phyloP scores from a whole-genome alignment of 1,140 invertebrate genomes.

The Megalopta genalis region DNA sequence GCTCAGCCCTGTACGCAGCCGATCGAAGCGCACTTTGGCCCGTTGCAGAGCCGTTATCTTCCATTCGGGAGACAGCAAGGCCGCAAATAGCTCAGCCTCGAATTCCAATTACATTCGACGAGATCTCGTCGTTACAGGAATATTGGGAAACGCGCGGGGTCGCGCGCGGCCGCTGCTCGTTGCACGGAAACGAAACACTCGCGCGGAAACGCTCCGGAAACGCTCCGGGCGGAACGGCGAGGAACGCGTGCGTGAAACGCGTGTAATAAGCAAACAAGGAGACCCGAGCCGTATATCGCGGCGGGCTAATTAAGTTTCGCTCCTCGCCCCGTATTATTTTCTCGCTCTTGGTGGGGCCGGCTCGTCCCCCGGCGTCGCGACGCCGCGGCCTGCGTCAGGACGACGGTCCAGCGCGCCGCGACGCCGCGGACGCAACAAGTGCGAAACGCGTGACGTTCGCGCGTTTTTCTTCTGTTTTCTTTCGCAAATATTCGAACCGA shows the following conservation, averaged over 20 bases:
- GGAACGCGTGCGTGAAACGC: constrained; percentile 35
- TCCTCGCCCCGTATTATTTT: constrained; percentile 49
- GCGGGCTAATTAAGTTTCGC: constrained; percentile 61
- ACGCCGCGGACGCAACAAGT: constrained; percentile 61
- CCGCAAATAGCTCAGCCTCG: constrained; percentile 14
- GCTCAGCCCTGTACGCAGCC: background rate
- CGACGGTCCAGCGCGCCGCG: too few species aligned
- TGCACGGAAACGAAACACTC: too few species aligned
- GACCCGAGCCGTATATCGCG: constrained; percentile 38
- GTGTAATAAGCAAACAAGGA: constrained; percentile 57
- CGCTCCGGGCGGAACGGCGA: background rate
- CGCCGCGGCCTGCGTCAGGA: too few species aligned
- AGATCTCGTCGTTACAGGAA: constrained; percentile 5
- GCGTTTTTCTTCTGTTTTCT: constrained; percentile 6
- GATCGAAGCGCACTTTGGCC: constrained; percentile 16
- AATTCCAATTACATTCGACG: constrained; percentile 38
- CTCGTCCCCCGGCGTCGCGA: background rate
- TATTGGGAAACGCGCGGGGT: too few species aligned
- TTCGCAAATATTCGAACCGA: background rate
- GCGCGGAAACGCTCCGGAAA: too few species aligned
- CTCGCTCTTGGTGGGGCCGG: constrained; percentile 8
- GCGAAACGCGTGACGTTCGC: constrained; percentile 41
- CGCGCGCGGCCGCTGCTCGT: too few species aligned
- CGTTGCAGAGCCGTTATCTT: constrained; percentile 19
- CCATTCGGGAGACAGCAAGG: constrained; percentile 3